Percentiles rank a stretch among this genome's conserved stretches.
phyloP scores from a whole-genome alignment of 2,113 vertebrate species.

The Archocentrus centrarchus region DNA sequence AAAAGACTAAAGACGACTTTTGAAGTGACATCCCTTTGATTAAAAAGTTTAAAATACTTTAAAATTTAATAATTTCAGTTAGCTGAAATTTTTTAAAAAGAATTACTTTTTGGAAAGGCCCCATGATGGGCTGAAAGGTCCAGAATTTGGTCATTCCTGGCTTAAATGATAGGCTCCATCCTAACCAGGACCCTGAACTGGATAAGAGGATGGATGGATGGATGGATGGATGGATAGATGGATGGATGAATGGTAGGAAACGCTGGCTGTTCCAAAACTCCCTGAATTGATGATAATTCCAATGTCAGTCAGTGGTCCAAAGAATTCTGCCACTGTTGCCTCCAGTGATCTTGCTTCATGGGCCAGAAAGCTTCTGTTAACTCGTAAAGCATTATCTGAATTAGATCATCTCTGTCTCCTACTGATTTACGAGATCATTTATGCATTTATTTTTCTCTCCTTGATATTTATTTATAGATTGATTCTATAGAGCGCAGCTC shows the following conservation, averaged over 20 bases:
- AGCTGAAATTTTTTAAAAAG: neutral
- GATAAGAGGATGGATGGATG: neutral
- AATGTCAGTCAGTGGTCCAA: neutral
- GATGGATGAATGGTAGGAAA: neutral
- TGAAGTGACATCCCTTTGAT: too few relatives aligned
- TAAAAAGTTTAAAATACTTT: neutral
- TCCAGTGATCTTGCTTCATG: too few relatives aligned
- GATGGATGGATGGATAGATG: neutral
- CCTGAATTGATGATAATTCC: neutral
- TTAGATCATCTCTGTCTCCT: neutral
- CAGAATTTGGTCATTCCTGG: neutral
- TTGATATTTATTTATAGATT: too few relatives aligned
- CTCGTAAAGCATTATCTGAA: neutral
- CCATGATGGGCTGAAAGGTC: fast-evolving
- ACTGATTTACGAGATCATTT: fast-evolving
- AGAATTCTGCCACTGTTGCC: neutral
- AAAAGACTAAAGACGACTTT: neutral
- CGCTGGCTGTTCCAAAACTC: neutral
- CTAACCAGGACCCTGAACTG: fast-evolving
- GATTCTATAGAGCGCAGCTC: too few relatives aligned
- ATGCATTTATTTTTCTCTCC: neutral
- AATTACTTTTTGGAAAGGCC: neutral
- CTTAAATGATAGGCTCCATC: neutral
- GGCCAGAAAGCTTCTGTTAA: neutral
- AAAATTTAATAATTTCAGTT: neutral